Percentiles rank a stretch among this genome's conserved stretches.
These are phyloP conservation scores for Dinoponera quadriceps DNA, from an alignment of 1,140 invertebrate species.

Conservation along the genomic window DNA sequence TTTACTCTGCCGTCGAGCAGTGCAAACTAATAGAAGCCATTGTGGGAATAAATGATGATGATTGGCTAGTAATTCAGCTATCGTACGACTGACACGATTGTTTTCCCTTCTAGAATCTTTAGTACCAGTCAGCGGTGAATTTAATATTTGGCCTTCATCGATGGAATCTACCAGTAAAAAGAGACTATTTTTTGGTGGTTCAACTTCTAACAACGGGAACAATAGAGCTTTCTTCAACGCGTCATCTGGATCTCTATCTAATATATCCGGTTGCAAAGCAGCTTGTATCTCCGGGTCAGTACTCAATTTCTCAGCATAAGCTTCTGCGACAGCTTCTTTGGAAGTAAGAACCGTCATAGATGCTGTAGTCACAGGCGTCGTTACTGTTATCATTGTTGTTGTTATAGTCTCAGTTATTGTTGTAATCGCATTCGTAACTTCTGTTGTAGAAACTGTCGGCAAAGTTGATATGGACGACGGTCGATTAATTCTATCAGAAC, in stretches of 20 bases:
- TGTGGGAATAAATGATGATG: conserved; percentile 97
- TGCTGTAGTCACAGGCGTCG: conserved; percentile 30
- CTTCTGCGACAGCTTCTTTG: conserved; percentile 88
- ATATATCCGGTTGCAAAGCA: conserved; percentile 89
- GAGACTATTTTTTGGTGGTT: conserved; percentile 93
- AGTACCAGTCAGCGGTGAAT: conserved; percentile 80
- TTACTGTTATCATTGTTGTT: conserved; percentile 63
- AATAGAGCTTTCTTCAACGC: conserved; percentile 95
- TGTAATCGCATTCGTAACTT: conserved; percentile 8
- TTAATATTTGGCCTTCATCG: conserved; percentile 89
- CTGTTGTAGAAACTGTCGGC: conserved; percentile 32
- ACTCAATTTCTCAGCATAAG: conserved; percentile 93
- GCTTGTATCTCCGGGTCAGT: conserved; percentile 92
- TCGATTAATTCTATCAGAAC: conserved; percentile 80
- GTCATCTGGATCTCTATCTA: conserved; percentile 94
- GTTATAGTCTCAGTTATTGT: conserved; percentile 70
- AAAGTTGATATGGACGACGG: conserved; percentile 63
- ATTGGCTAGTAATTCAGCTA: conserved; percentile 94
- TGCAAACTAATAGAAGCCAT: conserved; percentile 96
- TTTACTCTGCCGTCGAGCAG: conserved; percentile 94
- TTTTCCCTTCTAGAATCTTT: conserved; percentile 83
- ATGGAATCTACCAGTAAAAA: conserved; percentile 96
- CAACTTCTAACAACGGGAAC: conserved; percentile 94
- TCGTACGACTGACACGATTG: conserved; percentile 89
- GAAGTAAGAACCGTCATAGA: conserved; percentile 70